These are phyloP conservation scores for Paguma larvata DNA, from an alignment of 2,797 vertebrate species.

Conservation along the genomic window DNA sequence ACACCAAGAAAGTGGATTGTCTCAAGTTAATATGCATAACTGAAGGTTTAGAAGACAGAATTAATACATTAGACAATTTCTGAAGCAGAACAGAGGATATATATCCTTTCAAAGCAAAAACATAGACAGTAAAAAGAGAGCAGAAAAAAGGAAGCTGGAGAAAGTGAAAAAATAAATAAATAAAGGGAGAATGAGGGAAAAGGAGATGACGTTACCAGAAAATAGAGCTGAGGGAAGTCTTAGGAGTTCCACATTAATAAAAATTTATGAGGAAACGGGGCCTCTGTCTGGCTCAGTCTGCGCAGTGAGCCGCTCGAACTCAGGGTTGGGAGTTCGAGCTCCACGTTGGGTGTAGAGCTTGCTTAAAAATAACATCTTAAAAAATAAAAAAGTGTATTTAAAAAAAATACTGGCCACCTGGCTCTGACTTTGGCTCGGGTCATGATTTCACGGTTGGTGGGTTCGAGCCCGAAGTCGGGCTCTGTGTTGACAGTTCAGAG, in stretches of 20 bases:
- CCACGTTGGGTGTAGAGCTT: background rate
- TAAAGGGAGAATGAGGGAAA: background rate
- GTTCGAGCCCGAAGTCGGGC: no score
- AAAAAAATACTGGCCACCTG: background rate
- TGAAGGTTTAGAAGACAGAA: background rate
- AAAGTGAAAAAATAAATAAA: background rate
- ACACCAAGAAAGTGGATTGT: background rate
- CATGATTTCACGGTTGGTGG: no score
- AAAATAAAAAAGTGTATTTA: background rate
- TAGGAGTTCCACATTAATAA: background rate
- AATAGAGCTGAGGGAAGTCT: background rate
- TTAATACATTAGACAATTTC: background rate
- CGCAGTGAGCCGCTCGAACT: no score
- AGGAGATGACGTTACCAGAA: background rate
- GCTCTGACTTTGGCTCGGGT: no score
- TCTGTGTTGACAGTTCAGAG: no score
- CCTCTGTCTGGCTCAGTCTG: background rate
- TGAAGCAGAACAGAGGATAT: background rate
- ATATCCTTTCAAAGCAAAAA: background rate
- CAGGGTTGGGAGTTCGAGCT: no score
- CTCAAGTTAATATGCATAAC: background rate
- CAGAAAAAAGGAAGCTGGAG: background rate
- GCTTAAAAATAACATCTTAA: background rate
- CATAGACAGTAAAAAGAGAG: background rate
- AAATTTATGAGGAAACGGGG: background rate